These are phyloP conservation scores for Flexamia atlantica DNA, from an alignment of 2,888 invertebrate genomes.

Conservation along the genomic window DNA sequence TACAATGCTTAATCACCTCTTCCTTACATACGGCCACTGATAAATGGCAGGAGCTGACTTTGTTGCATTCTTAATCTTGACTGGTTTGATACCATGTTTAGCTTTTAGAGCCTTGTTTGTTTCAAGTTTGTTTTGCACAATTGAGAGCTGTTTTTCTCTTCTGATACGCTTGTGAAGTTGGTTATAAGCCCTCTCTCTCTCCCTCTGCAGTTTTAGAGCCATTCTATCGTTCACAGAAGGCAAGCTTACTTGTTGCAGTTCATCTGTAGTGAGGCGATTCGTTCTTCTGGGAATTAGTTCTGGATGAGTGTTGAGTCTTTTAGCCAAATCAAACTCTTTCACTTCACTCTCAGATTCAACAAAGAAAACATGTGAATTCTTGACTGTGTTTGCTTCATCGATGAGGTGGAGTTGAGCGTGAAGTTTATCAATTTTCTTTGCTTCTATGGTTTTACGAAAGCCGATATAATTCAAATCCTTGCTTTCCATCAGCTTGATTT, in stretches of 20 bases:
- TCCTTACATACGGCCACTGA: conserved; percentile 89
- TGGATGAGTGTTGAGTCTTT: conserved; percentile 87
- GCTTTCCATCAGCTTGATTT: conserved; percentile 92
- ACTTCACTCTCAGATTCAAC: conserved; percentile 79
- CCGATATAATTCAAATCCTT: conserved; percentile 95
- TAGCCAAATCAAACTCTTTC: conserved; percentile 82
- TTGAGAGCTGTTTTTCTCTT: conserved; percentile 85
- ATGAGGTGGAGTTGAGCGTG: conserved; percentile 90
- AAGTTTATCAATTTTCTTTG: conserved; percentile 85
- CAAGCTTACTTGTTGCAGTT: conserved; percentile 78
- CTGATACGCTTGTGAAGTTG: conserved; percentile 87
- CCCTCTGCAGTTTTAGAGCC: conserved; percentile 75
- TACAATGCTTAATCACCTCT: conserved; percentile 78
- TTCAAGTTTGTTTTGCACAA: conserved; percentile 89
- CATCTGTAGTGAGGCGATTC: conserved; percentile 82
- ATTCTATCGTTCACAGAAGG: conserved; percentile 78
- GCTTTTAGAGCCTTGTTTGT: conserved; percentile 83
- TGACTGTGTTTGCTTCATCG: conserved; percentile 82
- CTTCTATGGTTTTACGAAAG: conserved; percentile 91
- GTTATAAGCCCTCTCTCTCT: conserved; percentile 82
- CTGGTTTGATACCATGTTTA: conserved; percentile 81
- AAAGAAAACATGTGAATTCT: conserved; percentile 90
- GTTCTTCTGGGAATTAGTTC: conserved; percentile 82
- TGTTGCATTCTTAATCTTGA: conserved; percentile 80
- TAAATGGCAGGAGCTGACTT: conserved; percentile 86